Evolutionary conservation across 2,113 vertebrate species (phyloP).

Genomic region (Grammomys dolichurus): DNA sequence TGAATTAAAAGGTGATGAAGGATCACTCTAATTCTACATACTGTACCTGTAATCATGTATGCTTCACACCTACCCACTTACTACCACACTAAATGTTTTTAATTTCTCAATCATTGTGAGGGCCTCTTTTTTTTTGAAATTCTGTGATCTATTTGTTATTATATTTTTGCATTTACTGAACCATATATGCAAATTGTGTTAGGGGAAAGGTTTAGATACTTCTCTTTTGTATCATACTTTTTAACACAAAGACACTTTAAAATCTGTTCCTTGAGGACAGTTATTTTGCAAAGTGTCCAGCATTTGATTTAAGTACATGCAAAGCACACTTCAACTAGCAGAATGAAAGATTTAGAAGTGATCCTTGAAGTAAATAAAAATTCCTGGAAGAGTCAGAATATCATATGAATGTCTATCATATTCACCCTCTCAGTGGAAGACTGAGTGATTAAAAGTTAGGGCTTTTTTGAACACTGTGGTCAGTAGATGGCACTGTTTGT

Average conservation of each 20-base stretch:
- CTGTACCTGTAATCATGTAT: not conserved
- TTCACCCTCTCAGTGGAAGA: not conserved
- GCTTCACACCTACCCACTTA: not conserved
- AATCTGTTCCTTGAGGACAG: conserved; percentile 44
- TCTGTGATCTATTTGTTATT: not conserved
- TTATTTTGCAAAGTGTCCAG: conserved; percentile 40
- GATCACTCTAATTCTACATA: not conserved
- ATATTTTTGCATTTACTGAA: not conserved
- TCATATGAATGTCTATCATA: not conserved
- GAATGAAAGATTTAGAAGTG: conserved; percentile 15
- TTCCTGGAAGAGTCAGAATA: not conserved
- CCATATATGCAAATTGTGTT: not conserved
- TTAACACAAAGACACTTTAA: not conserved
- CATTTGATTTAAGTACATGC: conserved; percentile 47
- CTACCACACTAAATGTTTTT: not conserved
- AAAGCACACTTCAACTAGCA: conserved; percentile 39
- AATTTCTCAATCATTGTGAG: not conserved
- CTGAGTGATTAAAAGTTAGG: not conserved
- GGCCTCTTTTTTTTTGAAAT: not conserved
- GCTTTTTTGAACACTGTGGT: not conserved
- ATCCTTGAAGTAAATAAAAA: conserved; percentile 22
- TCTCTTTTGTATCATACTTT: not conserved
- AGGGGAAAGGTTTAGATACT: not conserved
- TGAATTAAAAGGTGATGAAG: not conserved
- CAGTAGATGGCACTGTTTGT: conserved; percentile 80